Base-by-base conservation (phyloP, 2,888 invertebrate genomes). In the Xestia xanthographa region DNA sequence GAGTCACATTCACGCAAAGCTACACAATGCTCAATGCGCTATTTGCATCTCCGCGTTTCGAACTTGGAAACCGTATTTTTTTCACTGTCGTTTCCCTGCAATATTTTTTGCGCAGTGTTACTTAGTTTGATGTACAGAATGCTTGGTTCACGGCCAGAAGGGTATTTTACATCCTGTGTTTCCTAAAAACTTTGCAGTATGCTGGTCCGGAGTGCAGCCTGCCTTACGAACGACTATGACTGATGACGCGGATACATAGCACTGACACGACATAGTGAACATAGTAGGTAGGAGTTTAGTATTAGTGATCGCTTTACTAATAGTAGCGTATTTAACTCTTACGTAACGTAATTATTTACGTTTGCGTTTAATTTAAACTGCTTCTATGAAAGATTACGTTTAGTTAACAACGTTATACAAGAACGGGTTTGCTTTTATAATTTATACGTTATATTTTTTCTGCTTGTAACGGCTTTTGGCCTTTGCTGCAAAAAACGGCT, bases 181-280 rank as follows among this genome's bases (percentile, higher is more conserved):
- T 56, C 56, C 2, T 14, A 56, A 17, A 29, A 29, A 67, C 38
- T 38, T 62, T 62, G n/a, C n/a, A n/a, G 2, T 38, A 11, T 34
- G 9, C n/a, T 63, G 17, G 4, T 41, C 41, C 41, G 9, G 41
- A n/a, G n/a, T n/a, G 63, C 41, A 8, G 38, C 41, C 63, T 38
- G n/a, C 73, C 66, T 67, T 67, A 69, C 38, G 53, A 68, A 62
- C 70, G 45, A 53, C 56, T 75, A 78, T 87, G 83, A 85, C 48
- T 76, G 86, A 88, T 88, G 83, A 85, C 72, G 75, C 78, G 74
- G 72, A 84, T 78, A 72, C 77, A 72, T 72, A 38, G 20, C n/a
- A 75, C 26, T 41, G 84, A 83, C 86, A 58, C 70, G 82, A 75
- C 83, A 83, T 50, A 41, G 41, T 41, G 41, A 6, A 48, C 20